These are phyloP conservation scores for Periophthalmus magnuspinnatus DNA, from an alignment of 2,797 vertebrate species.

Conservation along the genomic window DNA sequence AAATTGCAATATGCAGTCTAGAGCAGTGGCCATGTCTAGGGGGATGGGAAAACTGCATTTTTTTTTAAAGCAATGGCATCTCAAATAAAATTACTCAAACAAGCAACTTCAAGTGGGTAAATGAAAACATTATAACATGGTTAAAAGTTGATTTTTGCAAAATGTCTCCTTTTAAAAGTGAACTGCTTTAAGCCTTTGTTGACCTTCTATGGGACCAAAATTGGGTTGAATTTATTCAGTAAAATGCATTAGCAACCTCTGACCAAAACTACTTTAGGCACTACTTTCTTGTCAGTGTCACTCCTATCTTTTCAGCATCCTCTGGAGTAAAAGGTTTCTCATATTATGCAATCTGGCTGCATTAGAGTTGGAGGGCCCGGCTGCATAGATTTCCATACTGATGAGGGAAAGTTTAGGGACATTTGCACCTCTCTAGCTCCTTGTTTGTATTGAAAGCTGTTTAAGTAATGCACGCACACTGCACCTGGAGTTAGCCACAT, in stretches of 20 bases:
- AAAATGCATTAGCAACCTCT: background rate
- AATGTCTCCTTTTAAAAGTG: too few species aligned
- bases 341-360: conserved; percentile 36
- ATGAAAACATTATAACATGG: too few species aligned
- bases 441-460: conserved; percentile 39
- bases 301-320: conserved; percentile 11
- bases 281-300: conserved; percentile 6
- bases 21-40: too few species aligned
- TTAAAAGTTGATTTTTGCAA: too few species aligned
- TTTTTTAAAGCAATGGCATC: too few species aligned
- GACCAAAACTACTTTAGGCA: background rate
- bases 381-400: conserved; percentile 58
- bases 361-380: conserved; percentile 32
- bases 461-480: conserved; percentile 32
- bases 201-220: background rate
- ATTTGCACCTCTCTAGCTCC: conserved; percentile 35
- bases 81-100: too few species aligned
- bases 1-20: too few species aligned
- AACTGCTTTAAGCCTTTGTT: background rate
- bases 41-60: too few species aligned
- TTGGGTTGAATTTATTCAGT: background rate
- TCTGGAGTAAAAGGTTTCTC: conserved; percentile 8
- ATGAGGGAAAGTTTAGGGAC: conserved; percentile 30
- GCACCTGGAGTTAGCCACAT: conserved; percentile 29
- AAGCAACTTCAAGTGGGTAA: too few species aligned